A percentile compares a stretch with the other conserved stretches of the same genome.
Evolutionary conservation across 2,113 vertebrate genomes (phyloP).

Genomic region (Sylvicapra grimmia): DNA sequence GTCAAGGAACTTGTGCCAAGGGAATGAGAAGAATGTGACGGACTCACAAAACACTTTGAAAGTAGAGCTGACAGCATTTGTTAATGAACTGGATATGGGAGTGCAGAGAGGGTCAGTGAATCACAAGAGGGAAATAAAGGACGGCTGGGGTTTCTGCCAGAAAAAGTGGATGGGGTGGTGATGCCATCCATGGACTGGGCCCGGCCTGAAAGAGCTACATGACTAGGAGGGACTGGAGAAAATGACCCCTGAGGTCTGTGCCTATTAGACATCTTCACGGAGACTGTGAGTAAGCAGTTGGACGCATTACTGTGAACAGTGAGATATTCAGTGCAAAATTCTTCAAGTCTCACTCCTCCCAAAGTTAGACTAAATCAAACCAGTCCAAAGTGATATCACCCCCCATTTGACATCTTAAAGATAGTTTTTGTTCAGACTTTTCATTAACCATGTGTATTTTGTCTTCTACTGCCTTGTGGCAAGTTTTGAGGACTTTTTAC

Average conservation of each 20-base stretch:
- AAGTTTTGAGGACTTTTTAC: neutral
- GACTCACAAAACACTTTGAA: neutral
- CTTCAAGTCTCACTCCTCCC: neutral
- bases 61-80: neutral
- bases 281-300: neutral
- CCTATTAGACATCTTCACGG: neutral
- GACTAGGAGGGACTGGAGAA: neutral
- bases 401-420: neutral
- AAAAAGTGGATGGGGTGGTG: neutral
- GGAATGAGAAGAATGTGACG: neutral
- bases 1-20: neutral
- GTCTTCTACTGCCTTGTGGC: neutral
- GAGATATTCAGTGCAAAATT: neutral
- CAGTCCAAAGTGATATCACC: neutral
- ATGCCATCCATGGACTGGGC: neutral
- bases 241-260: neutral
- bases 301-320: neutral
- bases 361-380: neutral
- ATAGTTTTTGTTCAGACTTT: neutral
- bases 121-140: neutral
- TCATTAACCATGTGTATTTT: neutral
- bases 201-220: neutral
- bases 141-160: neutral
- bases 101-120: neutral
- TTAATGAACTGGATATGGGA: neutral